Evolutionary conservation across 1,140 invertebrate genomes (phyloP), one percentile per base, ranked within the genome.

Genomic region (Camponotus vicinus): DNA sequence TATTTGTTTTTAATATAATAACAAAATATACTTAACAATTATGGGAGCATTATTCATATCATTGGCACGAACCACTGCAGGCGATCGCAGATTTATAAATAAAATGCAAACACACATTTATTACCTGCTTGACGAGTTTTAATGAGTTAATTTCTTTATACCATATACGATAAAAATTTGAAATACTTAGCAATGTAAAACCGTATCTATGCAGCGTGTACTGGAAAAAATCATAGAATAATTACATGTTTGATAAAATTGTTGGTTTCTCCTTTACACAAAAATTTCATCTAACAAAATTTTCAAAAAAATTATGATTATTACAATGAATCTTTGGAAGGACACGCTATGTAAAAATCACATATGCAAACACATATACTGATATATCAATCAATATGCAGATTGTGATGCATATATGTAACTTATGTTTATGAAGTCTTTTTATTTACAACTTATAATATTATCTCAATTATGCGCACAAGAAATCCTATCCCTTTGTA

Each of bases 401-500:
- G n/a, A 82, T 63, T 91, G 86, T 52, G 5, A 52, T 49, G 89
- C 92, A 40, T 40, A 45, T 64, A 61, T 42, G 64, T 69, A 92
- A 92, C 91, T 88, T 91, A 91, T 84, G 63, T 90, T 91, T 86
- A 82, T 18, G 18, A 70, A 69, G 34, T 84, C 66, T 66, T 86
- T 86, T 80, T 92, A 91, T 90, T 91, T 92, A 91, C 87, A 92
- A 52, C 59, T 86, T 73, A 76, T 45, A 88, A 63, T 45, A 86
- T 59, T 59, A 76, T 76, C 21, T 70, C 37, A 45, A 84, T 71
- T 71, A 27, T 61, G 2, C 66, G 9, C 59, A 4, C 57, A 32
- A 40, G 9, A 57, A 59, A 88, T 82, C 57, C n/a, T 70, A 52
- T 3, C 32, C n/a, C 27, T 91, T 89, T 89, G 86, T 91, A 89